Conservation (phyloP, 2,113 vertebrate genomes). For the Lycocorax pyrrhopterus region DNA sequence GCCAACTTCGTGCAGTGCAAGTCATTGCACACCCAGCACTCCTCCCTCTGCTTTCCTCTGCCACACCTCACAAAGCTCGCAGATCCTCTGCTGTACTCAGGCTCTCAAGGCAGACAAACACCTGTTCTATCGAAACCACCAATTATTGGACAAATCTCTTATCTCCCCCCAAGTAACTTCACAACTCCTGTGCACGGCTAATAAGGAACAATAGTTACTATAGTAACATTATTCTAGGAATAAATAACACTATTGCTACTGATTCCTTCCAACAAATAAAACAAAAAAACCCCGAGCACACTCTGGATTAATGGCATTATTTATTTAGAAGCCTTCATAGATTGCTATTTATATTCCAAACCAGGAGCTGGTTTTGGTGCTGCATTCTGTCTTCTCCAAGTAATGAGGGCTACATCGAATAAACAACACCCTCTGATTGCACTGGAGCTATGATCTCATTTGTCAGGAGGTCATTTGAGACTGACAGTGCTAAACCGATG, state of each 20-base stretch:
- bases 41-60: not conserved
- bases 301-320: constrained; percentile 58
- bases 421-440: not conserved
- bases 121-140: not conserved
- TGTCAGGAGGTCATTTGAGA: not conserved
- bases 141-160: constrained; percentile 27
- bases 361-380: not conserved
- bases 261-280: constrained; percentile 52
- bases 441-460: not conserved
- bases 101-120: not conserved
- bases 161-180: constrained; percentile 35
- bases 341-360: constrained; percentile 31
- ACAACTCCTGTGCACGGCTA: not conserved
- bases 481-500: not conserved
- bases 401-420: not conserved
- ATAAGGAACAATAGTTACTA: constrained; percentile 65
- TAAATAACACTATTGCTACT: constrained; percentile 61
- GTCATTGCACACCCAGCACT: not conserved
- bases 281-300: not conserved
- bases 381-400: not conserved
- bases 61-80: not conserved
- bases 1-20: constrained; percentile 20
- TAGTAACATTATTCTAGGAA: constrained; percentile 69
- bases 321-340: constrained; percentile 55
- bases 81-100: not conserved